A percentile compares a stretch with the other conserved stretches of the same genome.
phyloP scores from a whole-genome alignment of 2,888 invertebrate genomes.

The Polymixis flavicincta region DNA sequence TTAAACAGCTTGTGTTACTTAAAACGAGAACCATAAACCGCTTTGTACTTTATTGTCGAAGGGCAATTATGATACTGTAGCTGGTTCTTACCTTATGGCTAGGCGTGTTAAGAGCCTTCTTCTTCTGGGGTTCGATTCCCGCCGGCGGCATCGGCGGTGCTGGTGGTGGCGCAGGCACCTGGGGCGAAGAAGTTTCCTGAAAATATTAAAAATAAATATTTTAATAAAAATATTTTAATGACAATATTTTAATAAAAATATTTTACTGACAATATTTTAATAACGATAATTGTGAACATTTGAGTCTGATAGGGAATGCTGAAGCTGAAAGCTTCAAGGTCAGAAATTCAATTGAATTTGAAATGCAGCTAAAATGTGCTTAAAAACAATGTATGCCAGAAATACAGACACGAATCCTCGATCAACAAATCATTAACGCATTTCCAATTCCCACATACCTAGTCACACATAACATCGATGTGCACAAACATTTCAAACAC shows the following conservation, averaged over 20 bases:
- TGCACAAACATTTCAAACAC: neutral
- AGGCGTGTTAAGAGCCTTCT: constrained; percentile 94
- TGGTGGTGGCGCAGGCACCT: constrained; percentile 88
- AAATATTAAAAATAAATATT: constrained; percentile 56
- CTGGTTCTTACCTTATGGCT: constrained; percentile 91
- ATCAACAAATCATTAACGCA: neutral
- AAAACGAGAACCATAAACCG: no score
- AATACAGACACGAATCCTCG: neutral
- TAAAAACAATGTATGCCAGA: neutral
- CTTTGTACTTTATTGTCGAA: neutral
- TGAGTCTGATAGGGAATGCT: neutral
- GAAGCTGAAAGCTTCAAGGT: no score
- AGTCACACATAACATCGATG: neutral
- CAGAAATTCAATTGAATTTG: no score
- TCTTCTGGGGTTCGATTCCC: constrained; percentile 90
- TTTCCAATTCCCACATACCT: neutral
- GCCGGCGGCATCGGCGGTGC: constrained; percentile 85
- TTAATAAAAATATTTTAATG: neutral
- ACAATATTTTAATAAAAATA: neutral
- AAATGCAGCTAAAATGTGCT: no score
- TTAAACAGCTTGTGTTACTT: neutral
- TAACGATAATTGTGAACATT: neutral
- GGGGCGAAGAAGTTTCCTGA: constrained; percentile 89
- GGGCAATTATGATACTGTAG: neutral
- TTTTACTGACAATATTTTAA: neutral